Evolutionary conservation across 2,888 invertebrate genomes (phyloP).

Genomic region (Barypeithes pellucidus): DNA sequence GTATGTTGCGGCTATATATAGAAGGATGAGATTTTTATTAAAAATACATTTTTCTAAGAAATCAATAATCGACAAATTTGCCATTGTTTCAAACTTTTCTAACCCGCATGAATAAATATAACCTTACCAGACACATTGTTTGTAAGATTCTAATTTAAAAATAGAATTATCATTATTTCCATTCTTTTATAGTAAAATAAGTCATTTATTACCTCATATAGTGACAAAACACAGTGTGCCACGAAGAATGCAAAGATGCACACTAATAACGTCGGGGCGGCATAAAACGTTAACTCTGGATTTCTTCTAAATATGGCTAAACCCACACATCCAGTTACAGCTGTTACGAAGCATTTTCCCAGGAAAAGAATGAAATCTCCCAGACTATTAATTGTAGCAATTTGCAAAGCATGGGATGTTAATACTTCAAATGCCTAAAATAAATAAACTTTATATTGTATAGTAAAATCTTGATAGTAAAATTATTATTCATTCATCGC

Average conservation of each 20-base stretch:
- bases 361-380: conserved; percentile 82
- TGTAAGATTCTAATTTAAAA: too few species aligned
- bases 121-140: too few species aligned
- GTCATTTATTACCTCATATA: conserved; percentile 88
- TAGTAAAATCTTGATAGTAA: too few species aligned
- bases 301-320: conserved; percentile 84
- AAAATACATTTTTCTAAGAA: too few species aligned
- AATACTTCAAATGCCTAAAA: conserved; percentile 75
- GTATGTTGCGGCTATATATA: too few species aligned
- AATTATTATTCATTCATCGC: too few species aligned
- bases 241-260: conserved; percentile 93
- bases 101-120: too few species aligned
- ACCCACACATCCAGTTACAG: conserved; percentile 85
- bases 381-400: conserved; percentile 82
- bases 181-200: too few species aligned
- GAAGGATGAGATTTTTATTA: too few species aligned
- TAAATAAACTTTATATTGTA: neutral
- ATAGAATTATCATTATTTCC: too few species aligned
- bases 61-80: too few species aligned
- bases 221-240: conserved; percentile 92
- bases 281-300: conserved; percentile 85
- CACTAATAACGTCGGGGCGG: conserved; percentile 88
- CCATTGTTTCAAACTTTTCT: too few species aligned
- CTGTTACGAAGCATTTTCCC: conserved; percentile 85
- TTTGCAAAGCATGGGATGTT: conserved; percentile 77